Evolutionary conservation across 2,113 vertebrate genomes (phyloP), one percentile per base, ranked within the genome.

Genomic region (Puffinus mauretanicus): DNA sequence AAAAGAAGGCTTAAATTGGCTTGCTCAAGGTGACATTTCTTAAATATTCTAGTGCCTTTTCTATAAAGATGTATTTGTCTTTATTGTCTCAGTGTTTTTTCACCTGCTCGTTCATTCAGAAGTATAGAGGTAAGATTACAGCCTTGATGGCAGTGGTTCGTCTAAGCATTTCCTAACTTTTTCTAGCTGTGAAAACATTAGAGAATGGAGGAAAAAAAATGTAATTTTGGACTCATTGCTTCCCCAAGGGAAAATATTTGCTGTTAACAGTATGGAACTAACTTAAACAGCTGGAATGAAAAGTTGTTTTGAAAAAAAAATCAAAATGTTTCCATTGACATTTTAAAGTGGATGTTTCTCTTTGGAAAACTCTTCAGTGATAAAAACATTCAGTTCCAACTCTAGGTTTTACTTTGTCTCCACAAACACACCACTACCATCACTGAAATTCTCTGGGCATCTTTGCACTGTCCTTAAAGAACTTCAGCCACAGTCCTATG

Each of bases 391-490:
- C 69, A 32, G 30, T 69, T 86, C 54, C 36, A 42, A 4, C 10
- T 60, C 24, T 32, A 36, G 29, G 9, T 16, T 66, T 62, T 22
- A 29, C 20, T 80, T 26, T n/a, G 29, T 16, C 27, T 27, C 29
- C 21, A 24, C 52, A 67, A 83, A 24, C 30, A 20, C 1, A 2
- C 29, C 42, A 20, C 20, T 38, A 8, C 20, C n/a, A 3, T 25
- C 49, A 30, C 32, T 30, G 44, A 83, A 44, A 44, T 18, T 40
- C 22, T 16, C 32, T 18, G 25, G 44, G 14, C 21, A 20, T 29
- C 1, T 0, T 2, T 19, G 22, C 52, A 4, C 12, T 67, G 58
- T 5, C 49, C 49, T 46, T n/a, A 9, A 52, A 52, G 26, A 27
- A n/a, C 13, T 24, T 6, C n/a, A 69, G 30, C 32, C 29, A 3